Base-by-base conservation (phyloP, 2,888 invertebrate genomes). In the Caradrina clavipalpis region DNA sequence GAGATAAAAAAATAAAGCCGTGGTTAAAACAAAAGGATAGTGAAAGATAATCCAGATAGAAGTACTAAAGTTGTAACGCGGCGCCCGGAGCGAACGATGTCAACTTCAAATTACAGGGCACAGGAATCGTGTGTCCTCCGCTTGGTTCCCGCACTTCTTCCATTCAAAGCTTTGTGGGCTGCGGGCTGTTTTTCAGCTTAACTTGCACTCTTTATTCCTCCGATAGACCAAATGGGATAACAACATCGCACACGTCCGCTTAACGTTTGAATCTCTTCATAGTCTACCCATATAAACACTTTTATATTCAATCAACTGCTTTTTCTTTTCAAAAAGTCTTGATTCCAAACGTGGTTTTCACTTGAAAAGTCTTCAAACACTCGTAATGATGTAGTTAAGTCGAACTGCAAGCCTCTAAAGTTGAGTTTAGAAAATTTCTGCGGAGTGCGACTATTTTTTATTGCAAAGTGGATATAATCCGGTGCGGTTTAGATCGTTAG, bases 81-180 rank as follows among this genome's bases (percentile, higher is more conserved):
- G 64, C 53, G 68, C 71, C 75, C 58, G 77, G 73, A 76, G 75
- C 76, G 73, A 84, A 84, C 86, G 84, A 87, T 87, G 89, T 90
- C 88, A 90, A 90, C 90, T 90, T 82, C 82, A 92, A 93, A 93
- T 93, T 92, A 93, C 91, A 93, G 91, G 89, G 89, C 84, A 77
- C 86, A 65, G 82, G 79, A 88, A 86, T 87, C 86, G 86, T 76
- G 83, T 82, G 82, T 86, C 73, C 72, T 31, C 78, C 75, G 84
- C 84, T 88, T 86, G 87, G 82, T 80, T 79, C 84, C 81, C 85
- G 88, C 84, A 77, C 78, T 78, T 62, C 83, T 91, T 90, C 88
- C 76, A 87, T 88, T 89, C 90, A 91, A 93, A 92, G 91, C 93
- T 92, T 92, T 92, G 92, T 88, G 84, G 84, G 75, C 84, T 87